phyloP scores from a whole-genome alignment of 2,797 vertebrate genomes.

The Cheirogaleus major region DNA sequence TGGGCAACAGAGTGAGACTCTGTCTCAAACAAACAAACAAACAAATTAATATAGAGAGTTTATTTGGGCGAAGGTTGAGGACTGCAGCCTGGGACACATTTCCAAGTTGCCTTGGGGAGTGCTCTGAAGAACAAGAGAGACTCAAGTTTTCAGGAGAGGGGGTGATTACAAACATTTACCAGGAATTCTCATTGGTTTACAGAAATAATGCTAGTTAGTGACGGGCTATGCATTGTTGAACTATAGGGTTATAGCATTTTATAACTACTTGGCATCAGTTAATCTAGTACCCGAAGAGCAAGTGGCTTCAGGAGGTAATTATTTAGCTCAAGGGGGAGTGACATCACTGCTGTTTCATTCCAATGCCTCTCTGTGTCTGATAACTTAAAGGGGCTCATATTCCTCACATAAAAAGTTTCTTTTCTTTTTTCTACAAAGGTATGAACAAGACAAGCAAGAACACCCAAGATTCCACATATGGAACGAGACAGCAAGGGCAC shows the following conservation, averaged over 20 bases:
- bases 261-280: not conserved
- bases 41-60: not conserved
- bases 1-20: too few species aligned
- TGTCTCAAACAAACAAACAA: too few species aligned
- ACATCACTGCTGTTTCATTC: not conserved
- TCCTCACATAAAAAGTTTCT: not conserved
- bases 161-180: not conserved
- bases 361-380: not conserved
- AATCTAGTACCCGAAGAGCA: not conserved
- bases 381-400: not conserved
- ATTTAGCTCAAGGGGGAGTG: not conserved
- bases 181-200: not conserved
- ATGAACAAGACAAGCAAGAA: constrained; percentile 25
- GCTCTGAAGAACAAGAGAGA: not conserved
- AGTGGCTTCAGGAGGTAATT: not conserved
- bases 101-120: not conserved
- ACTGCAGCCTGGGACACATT: not conserved
- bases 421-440: not conserved
- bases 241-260: not conserved
- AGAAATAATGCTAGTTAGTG: not conserved
- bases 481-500: not conserved
- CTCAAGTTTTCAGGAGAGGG: not conserved
- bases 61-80: not conserved
- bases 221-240: not conserved
- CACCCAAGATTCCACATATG: not conserved